These are phyloP conservation scores for Eristalis pertinax DNA, from an alignment of 2,888 invertebrate species.

Conservation along the genomic window DNA sequence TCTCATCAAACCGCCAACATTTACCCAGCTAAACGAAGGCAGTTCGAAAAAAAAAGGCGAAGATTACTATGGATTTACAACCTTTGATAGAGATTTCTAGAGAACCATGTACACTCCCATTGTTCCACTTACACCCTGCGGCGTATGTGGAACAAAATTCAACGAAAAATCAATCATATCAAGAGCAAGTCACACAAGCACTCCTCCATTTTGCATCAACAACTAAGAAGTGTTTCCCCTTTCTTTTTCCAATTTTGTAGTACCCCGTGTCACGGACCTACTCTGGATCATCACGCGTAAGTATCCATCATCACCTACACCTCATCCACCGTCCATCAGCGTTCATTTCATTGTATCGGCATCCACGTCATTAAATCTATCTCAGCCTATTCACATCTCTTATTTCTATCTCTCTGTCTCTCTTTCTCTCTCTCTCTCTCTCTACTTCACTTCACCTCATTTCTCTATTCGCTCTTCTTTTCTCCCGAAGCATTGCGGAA, in stretches of 20 bases:
- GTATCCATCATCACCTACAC: constrained; percentile 15
- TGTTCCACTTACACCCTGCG: neutral
- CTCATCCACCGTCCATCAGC: constrained; percentile 24
- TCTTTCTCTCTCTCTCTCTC: neutral
- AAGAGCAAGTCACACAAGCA: neutral
- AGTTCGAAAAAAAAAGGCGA: too few species aligned
- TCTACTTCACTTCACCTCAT: constrained; percentile 1
- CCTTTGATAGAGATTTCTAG: too few species aligned
- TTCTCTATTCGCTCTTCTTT: constrained; percentile 22
- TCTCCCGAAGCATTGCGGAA: constrained; percentile 38
- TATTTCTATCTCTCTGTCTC: neutral
- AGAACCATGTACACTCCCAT: neutral
- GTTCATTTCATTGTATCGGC: constrained; percentile 2
- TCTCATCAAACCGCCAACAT: too few species aligned
- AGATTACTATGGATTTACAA: too few species aligned
- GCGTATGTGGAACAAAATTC: constrained; percentile 1
- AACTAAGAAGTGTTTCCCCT: neutral
- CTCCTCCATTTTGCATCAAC: neutral
- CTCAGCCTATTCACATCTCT: neutral
- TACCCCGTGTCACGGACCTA: constrained; percentile 65
- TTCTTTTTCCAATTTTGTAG: constrained; percentile 44
- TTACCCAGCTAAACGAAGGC: too few species aligned
- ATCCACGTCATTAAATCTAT: neutral
- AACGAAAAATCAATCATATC: neutral
- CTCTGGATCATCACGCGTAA: constrained; percentile 62